phyloP scores from a whole-genome alignment of 2,797 vertebrate genomes.

The Anniella stebbinsi region DNA sequence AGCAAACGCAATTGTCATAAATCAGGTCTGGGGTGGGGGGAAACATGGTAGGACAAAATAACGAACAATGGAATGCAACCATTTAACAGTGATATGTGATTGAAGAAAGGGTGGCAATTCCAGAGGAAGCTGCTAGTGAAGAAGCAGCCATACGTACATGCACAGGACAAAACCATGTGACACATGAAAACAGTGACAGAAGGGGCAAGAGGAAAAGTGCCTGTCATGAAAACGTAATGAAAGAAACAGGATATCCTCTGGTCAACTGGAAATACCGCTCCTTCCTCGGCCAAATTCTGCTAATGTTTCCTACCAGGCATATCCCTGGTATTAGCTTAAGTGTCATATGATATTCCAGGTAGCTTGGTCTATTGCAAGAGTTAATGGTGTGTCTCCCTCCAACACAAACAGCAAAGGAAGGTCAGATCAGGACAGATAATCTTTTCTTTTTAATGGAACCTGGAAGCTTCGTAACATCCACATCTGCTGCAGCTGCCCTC shows the following conservation, averaged over 20 bases:
- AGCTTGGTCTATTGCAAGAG: conserved; percentile 17
- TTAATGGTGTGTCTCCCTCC: conserved; percentile 23
- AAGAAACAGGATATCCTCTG: conserved; percentile 12
- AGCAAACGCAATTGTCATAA: neutral
- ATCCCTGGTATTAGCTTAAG: neutral
- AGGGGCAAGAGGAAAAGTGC: neutral
- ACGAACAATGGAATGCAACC: neutral
- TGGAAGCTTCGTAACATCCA: conserved; percentile 38
- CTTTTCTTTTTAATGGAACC: conserved; percentile 45
- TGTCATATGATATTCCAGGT: neutral
- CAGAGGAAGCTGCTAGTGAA: neutral
- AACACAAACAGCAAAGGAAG: conserved; percentile 2
- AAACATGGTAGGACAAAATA: neutral
- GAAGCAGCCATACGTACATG: neutral
- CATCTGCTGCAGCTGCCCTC: conserved; percentile 45
- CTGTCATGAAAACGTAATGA: neutral
- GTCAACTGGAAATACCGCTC: neutral
- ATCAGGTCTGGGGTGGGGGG: neutral
- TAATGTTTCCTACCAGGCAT: neutral
- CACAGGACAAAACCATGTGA: neutral
- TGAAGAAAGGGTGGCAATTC: neutral
- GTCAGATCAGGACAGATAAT: conserved; percentile 31
- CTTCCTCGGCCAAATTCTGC: too few species aligned
- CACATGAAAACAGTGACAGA: neutral
- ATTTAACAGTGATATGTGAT: neutral